Evolutionary conservation across 2,888 invertebrate species (phyloP), one percentile per base, ranked within the genome.

Genomic region (Carterocephalus palaemon): DNA sequence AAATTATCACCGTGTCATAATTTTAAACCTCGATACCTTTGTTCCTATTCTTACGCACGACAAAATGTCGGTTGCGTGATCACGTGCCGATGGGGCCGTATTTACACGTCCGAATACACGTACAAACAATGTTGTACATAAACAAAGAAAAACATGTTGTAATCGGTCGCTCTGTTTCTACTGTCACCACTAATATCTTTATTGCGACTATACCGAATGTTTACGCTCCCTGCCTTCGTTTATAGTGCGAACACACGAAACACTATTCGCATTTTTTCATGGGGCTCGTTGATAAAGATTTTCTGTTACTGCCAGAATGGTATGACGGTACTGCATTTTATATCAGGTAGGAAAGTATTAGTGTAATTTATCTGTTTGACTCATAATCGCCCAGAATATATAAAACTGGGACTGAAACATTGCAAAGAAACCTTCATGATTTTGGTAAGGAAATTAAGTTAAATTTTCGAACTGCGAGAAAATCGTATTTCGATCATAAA

Each of bases 181-280:
- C 41, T 31, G 32, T 49, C 48, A 42, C 46, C 55, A 59, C 67
- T 71, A 73, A 73, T 76, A 74, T 72, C 67, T 76, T 75, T 76
- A 76, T 76, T 59, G 63, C 64, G 54, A 56, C 66, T 60, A 64
- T 64, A 60, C 64, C 56, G 56, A 66, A 73, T 67, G 70, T 75
- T 75, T 76, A 76, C 67, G 73, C 72, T 48, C 59, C 46, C 60
- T 62, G 66, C 52, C 65, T 60, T 55, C 57, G 58, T 54, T 71
- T 67, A 71, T 66, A 67, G 67, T 65, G 52, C 54, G 56, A 48
- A 47, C 57, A 61, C 70, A 72, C 66, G 73, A 66, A 54, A 67
- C 57, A 47, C n/a, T 20, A 20, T 28, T 28, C 33, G 29, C 29
- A 20, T 43, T 56, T 43, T 33, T 40, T 24, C 13, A 28, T n/a